A percentile compares a stretch with the other conserved stretches of the same genome.
These are phyloP conservation scores for Zosterops lateralis DNA, from an alignment of 2,113 vertebrate genomes.

Conservation along the genomic window DNA sequence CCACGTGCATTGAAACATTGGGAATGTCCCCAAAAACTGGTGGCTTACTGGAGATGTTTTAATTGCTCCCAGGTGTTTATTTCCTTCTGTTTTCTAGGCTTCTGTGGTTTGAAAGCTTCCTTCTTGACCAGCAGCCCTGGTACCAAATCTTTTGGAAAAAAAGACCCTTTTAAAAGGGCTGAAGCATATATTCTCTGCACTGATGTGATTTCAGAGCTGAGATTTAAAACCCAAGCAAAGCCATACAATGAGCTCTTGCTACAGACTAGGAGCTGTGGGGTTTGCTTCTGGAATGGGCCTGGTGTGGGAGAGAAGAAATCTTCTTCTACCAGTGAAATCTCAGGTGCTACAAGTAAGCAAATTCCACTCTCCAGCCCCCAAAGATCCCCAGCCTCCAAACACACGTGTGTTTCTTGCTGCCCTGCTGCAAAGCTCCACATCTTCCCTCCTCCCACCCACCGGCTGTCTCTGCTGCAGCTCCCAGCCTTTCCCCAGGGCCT, in stretches of 20 bases:
- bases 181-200: background rate
- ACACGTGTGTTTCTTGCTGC: background rate
- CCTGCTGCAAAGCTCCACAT: background rate
- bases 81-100: background rate
- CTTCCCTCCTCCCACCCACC: conserved; percentile 44
- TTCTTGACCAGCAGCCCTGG: background rate
- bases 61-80: background rate
- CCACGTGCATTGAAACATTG: rapidly evolving
- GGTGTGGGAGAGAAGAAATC: background rate
- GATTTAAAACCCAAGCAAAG: background rate
- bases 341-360: background rate
- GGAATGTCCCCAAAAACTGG: background rate
- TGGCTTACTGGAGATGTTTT: background rate
- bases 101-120: background rate
- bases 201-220: background rate
- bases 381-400: background rate
- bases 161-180: background rate
- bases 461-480: conserved; percentile 6
- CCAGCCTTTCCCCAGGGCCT: background rate
- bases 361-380: background rate
- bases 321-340: background rate
- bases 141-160: background rate
- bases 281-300: background rate
- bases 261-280: background rate
- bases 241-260: background rate